phyloP scores from a whole-genome alignment of 2,797 vertebrate genomes.

The Psittacula derbiana region DNA sequence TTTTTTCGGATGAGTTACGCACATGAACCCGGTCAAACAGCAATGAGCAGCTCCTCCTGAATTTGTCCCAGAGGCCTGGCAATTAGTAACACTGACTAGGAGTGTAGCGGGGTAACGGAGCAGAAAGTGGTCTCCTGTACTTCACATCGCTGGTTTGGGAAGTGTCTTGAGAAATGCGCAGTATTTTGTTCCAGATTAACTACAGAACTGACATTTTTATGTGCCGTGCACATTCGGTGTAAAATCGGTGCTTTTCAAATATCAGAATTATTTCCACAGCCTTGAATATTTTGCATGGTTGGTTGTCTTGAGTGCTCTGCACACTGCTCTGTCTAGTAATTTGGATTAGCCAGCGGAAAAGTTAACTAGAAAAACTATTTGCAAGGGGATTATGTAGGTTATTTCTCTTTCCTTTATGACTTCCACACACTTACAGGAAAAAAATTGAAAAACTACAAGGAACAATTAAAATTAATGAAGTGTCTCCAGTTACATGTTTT shows the following conservation, averaged over 20 bases:
- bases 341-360: constrained; percentile 7
- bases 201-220: neutral
- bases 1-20: rapidly evolving
- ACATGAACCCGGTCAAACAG: rapidly evolving
- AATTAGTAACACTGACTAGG: neutral
- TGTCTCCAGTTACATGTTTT: constrained; percentile 14
- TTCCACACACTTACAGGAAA: neutral
- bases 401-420: neutral
- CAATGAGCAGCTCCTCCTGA: neutral
- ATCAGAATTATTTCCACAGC: neutral
- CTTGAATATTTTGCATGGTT: neutral
- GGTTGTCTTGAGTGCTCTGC: neutral
- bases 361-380: neutral
- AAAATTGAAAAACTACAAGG: neutral
- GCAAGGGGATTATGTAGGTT: neutral
- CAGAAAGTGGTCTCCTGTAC: neutral
- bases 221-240: rapidly evolving
- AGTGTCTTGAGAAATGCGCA: neutral
- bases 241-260: neutral
- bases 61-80: neutral
- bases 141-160: neutral
- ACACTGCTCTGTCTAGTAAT: constrained; percentile 20
- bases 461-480: neutral
- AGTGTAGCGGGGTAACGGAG: rapidly evolving
- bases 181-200: neutral